These are phyloP conservation scores for Epistrophella euchroma DNA, from an alignment of 2,888 invertebrate genomes.

Conservation along the genomic window DNA sequence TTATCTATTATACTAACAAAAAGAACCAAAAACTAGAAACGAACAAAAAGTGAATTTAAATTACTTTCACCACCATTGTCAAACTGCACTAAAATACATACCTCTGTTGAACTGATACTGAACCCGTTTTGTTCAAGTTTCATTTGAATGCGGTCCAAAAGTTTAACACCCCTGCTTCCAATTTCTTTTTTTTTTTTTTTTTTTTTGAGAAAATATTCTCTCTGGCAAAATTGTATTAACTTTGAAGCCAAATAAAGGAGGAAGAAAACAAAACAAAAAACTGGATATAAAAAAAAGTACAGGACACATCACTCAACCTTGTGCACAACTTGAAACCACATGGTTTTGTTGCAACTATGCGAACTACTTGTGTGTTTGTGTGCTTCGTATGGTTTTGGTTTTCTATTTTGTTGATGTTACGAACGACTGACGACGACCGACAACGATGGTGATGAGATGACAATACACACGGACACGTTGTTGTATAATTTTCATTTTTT, in stretches of 20 bases:
- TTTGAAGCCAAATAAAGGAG: conserved; percentile 26
- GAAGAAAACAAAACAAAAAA: conserved; percentile 17
- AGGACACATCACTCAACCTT: conserved; percentile 72
- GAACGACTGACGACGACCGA: background rate
- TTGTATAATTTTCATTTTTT: conserved; percentile 43
- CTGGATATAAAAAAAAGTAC: conserved; percentile 12
- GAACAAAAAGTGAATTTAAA: conserved; percentile 74
- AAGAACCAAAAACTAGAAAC: conserved; percentile 37
- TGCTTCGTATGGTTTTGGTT: background rate
- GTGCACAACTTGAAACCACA: conserved; percentile 63
- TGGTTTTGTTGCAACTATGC: conserved; percentile 38
- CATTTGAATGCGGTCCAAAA: conserved; percentile 74
- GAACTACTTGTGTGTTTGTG: background rate
- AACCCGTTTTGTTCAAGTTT: conserved; percentile 42
- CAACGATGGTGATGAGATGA: background rate
- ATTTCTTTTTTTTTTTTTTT: background rate
- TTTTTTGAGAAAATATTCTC: conserved; percentile 3
- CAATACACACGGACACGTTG: background rate
- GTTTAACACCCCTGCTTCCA: conserved; percentile 59
- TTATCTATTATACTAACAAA: conserved; percentile 28
- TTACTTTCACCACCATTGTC: conserved; percentile 69
- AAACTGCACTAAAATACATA: conserved; percentile 14
- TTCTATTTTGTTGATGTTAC: background rate
- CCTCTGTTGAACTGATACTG: conserved; percentile 28
- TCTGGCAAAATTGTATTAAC: conserved; percentile 57